Evolutionary conservation across 2,888 invertebrate genomes (phyloP), one percentile per base, ranked within the genome.

Genomic region (Carcina quercana): DNA sequence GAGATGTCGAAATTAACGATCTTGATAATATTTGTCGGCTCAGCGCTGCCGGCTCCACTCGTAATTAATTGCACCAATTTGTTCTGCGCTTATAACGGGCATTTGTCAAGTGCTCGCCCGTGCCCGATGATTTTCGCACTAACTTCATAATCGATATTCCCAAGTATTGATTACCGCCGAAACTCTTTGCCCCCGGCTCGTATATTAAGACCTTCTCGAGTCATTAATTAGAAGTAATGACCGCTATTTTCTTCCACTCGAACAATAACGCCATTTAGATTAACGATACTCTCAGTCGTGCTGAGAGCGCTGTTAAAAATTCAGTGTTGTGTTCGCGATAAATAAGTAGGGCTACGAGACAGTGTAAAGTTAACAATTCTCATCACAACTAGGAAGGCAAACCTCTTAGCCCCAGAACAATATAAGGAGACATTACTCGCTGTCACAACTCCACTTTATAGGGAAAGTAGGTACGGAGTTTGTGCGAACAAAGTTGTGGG

Each of bases 391-490:
- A 65, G 63, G 53, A 67, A 33, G 59, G 66, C 73, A 76, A 79
- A 72, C 79, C 79, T 79, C 82, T 79, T 78, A 78, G 73, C 76
- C 80, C 80, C 80, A 67, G 75, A 73, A 80, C 80, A 83, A 80
- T 80, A 82, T 79, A 79, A 73, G 72, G 70, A 68, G 73, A 75
- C 78, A 80, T 82, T 80, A 78, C 75, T 83, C 79, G 71, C 72
- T 78, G 82, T 79, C 83, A 79, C 75, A 78, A 73, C 65, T 79
- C 69, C 75, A 76, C 69, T 80, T 76, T 78, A 79, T 75, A 80
- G 76, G 76, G 68, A 79, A 79, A 80, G 74, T 76, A 72, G 70
- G 49, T 55, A 56, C 53, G 55, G 60, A 76, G 73, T 74, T 73
- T 70, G 60, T 60, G 59, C 54, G 70, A 74, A 75, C 76, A 68